phyloP scores from a whole-genome alignment of 2,888 invertebrate species.

The Cryptus viduatorius region DNA sequence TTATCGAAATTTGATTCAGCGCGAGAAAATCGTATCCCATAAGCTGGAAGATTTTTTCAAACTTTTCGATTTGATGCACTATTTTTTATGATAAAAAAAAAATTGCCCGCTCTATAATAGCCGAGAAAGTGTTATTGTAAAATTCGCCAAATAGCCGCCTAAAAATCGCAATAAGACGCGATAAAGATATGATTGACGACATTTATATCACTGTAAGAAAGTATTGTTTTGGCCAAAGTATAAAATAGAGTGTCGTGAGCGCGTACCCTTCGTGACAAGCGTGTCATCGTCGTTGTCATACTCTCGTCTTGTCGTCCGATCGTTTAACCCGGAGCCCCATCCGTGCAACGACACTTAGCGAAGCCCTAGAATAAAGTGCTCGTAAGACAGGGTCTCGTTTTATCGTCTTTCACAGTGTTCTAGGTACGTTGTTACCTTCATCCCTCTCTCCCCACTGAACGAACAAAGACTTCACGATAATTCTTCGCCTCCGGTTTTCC shows the following conservation, averaged over 20 bases:
- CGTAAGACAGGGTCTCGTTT: slow-evolving; percentile 59
- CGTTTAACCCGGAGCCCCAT: slow-evolving; percentile 43
- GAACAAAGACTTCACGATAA: slow-evolving; percentile 25
- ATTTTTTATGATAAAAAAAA: neutral
- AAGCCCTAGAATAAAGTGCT: slow-evolving; percentile 61
- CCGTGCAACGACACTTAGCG: slow-evolving; percentile 55
- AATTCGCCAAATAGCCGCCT: too few species aligned
- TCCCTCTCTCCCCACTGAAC: slow-evolving; percentile 12
- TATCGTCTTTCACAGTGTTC: slow-evolving; percentile 51
- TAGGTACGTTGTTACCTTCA: slow-evolving; percentile 46
- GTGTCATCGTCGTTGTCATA: slow-evolving; percentile 49
- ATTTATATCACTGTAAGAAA: too few species aligned
- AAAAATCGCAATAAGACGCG: too few species aligned
- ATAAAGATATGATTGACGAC: too few species aligned
- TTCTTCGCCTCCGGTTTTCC: slow-evolving; percentile 10
- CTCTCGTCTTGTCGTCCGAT: slow-evolving; percentile 53
- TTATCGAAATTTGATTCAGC: neutral
- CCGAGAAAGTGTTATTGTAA: too few species aligned
- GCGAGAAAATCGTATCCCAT: neutral
- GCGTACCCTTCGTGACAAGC: slow-evolving; percentile 17
- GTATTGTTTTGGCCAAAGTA: too few species aligned
- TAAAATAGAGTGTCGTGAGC: too few species aligned
- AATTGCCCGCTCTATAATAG: neutral
- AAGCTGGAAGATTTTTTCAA: neutral
- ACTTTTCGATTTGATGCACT: neutral